Evolutionary conservation across 2,797 vertebrate species (phyloP), one percentile per base, ranked within the genome.

Genomic region (Pygocentrus nattereri): DNA sequence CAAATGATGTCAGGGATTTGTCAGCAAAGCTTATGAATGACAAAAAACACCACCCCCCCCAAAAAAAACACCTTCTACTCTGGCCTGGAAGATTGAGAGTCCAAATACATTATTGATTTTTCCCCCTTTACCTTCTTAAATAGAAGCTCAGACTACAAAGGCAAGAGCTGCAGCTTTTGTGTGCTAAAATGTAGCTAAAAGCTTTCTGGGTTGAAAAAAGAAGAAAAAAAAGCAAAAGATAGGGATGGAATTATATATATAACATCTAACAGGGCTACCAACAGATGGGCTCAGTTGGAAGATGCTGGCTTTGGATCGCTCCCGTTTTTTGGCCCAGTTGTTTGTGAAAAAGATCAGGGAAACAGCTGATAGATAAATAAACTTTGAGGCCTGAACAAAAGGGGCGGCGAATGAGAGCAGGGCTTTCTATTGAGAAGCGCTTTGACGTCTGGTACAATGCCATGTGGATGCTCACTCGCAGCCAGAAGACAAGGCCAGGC

Each of bases 1-100:
- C 92, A 96, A 96, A 96, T 97, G 95, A 96, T 97, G 97, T 97
- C 96, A 96, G 97, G 97, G 96, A 98, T 98, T 98, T 98, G 96
- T 97, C 95, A 96, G 96, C 93, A 93, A 93, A 95, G 96, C 96
- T 97, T 97, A 97, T 96, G 96, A 98, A 98, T 97, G 96, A 98
- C 96, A 98, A 97, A 97, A 97, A 95, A 89, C 89, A 89, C 92
- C 87, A 82, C n/a, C 54, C 78, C 71, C 85, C 84, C 89, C 81
- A 77, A 82, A 96, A 77, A 82, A 96, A 95, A 93, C 95, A 95
- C 95, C 95, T 96, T 95, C 91, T 94, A 88, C 87, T 89, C 88
- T 90, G 95, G 94, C 94, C 93, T 90, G 91, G 95, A 94, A 96
- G 95, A 96, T 96, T 96, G 96, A 98, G 97, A 96, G 95, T 95